Percentiles rank a stretch among this genome's conserved stretches.
Evolutionary conservation across 2,113 vertebrate species (phyloP).

Genomic region (Protobothrops flavoviridis): DNA sequence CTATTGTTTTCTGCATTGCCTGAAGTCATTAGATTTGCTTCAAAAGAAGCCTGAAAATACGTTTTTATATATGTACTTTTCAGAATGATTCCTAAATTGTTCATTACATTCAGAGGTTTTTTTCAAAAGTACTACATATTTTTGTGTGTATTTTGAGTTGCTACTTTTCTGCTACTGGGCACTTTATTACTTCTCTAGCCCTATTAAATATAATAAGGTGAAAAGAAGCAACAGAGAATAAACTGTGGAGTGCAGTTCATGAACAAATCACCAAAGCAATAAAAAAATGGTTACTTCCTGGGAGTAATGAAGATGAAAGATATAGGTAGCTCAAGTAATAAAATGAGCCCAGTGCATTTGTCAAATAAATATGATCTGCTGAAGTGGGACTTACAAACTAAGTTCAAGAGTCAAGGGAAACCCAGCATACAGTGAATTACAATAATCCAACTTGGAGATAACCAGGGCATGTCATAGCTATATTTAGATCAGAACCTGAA

Average conservation of each 20-base stretch:
- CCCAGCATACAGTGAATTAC: neutral
- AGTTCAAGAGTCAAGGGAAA: neutral
- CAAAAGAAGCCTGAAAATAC: neutral
- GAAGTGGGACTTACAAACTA: neutral
- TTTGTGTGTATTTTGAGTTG: neutral
- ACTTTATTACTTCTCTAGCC: neutral
- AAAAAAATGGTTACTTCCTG: neutral
- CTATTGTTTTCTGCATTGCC: neutral
- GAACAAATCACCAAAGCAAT: neutral
- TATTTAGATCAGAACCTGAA: neutral
- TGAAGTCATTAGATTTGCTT: neutral
- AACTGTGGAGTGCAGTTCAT: neutral
- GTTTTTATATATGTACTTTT: neutral
- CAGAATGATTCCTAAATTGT: neutral
- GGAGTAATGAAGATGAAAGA: neutral
- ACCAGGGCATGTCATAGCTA: neutral
- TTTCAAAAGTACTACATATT: neutral
- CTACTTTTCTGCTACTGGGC: neutral
- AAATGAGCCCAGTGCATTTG: neutral
- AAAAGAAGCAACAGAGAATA: neutral
- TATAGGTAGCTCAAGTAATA: neutral
- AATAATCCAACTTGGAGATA: neutral
- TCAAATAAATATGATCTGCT: neutral
- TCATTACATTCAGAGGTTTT: neutral
- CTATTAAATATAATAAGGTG: neutral